Base-by-base conservation (phyloP, 2,113 vertebrate species). In the Neodontobutis hainanensis region DNA sequence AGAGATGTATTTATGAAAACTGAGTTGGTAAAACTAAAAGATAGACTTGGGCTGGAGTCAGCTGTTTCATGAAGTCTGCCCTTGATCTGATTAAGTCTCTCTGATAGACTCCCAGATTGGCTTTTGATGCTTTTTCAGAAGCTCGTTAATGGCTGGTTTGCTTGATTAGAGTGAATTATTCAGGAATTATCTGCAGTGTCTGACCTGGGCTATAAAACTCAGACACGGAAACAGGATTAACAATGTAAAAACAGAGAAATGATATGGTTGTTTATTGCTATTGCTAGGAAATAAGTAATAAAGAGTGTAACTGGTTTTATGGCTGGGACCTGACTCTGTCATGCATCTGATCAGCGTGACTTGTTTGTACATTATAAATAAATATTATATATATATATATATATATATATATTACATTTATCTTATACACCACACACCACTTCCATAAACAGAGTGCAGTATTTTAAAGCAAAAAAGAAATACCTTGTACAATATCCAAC, bases 41-140 rank as follows among this genome's bases (percentile, higher is more conserved):
- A 75, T 75, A 11, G 11, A 67, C 38, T 68, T 70, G 63, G 0
- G 5, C 0, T n/a, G 72, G 75, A 43, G 69, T 66, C 80, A 0
- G 34, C 27, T 53, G 67, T 46, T 61, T 66, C 40, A 14, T n/a
- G 2, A 59, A 61, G 68, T 73, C 70, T 75, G 62, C 27, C 49
- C 49, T 50, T 8, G 53, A 52, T 75, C 27, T 19, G 51, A 83
- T 67, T 47, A 72, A 15, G 3, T 57, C 15, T 1, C 8, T 73
- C 9, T 44, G 9, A 58, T 65, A 65, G 53, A 62, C 67, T 60
- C 9, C 1, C 4, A 48, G 50, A 68, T 75, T 47, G 52, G 10
- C 66, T 64, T 72, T 42, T 59, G 19, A 70, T 72, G 63, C 67
- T 68, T 70, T 65, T 68, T 10, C 11, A 80, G 63, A 59, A 62